Evolutionary conservation across 2,888 invertebrate species (phyloP).

Genomic region (Achlya flavicornis): DNA sequence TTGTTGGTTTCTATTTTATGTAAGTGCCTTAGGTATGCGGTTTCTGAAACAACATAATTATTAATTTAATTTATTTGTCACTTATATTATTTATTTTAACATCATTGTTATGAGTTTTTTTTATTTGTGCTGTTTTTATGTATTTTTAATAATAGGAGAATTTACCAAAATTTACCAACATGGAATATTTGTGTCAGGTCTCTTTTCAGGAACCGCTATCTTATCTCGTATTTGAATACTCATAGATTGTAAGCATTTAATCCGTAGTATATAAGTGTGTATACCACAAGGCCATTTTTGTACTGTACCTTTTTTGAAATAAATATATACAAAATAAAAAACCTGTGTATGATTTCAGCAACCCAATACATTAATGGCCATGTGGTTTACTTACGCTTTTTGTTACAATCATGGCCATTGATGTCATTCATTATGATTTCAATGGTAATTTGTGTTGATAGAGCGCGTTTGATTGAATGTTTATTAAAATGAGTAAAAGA

Average conservation of each 20-base stretch:
- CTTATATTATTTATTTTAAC: neutral
- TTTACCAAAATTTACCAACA: too few relatives aligned
- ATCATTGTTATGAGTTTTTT: neutral
- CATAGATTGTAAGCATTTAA: constrained; percentile 39
- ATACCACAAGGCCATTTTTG: constrained; percentile 80
- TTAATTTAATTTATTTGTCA: neutral
- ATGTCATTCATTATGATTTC: constrained; percentile 47
- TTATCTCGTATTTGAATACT: constrained; percentile 28
- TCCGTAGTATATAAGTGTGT: constrained; percentile 42
- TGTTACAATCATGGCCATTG: constrained; percentile 69
- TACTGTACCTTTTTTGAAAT: constrained; percentile 62
- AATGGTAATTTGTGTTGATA: neutral
- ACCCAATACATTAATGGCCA: constrained; percentile 77
- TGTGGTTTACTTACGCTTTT: constrained; percentile 57
- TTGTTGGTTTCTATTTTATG: constrained; percentile 9
- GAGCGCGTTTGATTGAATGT: too few relatives aligned
- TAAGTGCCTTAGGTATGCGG: constrained; percentile 14
- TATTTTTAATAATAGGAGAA: neutral
- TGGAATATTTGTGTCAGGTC: neutral
- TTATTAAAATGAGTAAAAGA: too few relatives aligned
- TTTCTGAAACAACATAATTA: neutral
- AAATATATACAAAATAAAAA: constrained; percentile 54
- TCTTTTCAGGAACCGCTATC: constrained; percentile 5
- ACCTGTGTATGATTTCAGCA: constrained; percentile 70
- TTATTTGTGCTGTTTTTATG: too few relatives aligned